phyloP scores from a whole-genome alignment of 2,797 vertebrate genomes.

The Paguma larvata region DNA sequence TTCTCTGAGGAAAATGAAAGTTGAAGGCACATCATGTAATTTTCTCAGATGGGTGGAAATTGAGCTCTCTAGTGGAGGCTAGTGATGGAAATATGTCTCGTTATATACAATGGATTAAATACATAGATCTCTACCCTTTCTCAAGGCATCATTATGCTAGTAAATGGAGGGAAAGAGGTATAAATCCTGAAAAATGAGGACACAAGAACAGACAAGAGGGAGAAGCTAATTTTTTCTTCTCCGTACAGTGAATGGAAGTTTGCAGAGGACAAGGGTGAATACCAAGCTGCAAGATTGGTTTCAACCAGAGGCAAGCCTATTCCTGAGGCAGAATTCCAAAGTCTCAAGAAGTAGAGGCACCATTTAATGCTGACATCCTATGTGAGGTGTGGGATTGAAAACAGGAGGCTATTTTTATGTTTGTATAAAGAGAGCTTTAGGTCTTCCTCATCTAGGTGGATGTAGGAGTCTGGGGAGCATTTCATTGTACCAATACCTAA shows the following conservation, averaged over 20 bases:
- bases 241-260: background rate
- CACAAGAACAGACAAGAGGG: background rate
- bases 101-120: background rate
- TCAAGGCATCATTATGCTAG: background rate
- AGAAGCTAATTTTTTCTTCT: background rate
- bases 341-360: background rate
- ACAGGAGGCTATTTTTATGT: background rate
- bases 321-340: background rate
- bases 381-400: background rate
- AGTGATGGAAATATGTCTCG: background rate
- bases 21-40: background rate
- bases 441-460: background rate
- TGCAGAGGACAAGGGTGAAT: background rate
- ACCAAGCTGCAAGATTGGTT: background rate
- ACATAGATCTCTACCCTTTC: background rate
- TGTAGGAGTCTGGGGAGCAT: background rate
- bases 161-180: fast-evolving
- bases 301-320: background rate
- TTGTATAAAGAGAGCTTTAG: background rate
- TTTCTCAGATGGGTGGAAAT: background rate
- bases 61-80: background rate
- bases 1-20: background rate
- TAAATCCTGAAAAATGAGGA: background rate
- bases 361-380: background rate
- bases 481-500: background rate